Evolutionary conservation across 2,113 vertebrate species (phyloP).

Genomic region (Callocephalon fimbriatum): DNA sequence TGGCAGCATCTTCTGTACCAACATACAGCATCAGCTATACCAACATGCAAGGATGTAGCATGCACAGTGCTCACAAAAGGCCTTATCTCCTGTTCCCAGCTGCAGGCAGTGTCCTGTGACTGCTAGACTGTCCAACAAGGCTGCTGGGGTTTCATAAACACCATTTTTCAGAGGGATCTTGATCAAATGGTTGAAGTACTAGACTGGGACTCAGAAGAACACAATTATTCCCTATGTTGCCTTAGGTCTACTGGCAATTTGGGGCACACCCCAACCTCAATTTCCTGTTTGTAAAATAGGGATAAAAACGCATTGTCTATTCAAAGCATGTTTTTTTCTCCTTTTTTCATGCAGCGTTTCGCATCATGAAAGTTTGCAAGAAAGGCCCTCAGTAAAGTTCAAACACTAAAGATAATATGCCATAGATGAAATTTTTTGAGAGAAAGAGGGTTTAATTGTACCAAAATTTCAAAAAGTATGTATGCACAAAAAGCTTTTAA

Average conservation of each 20-base stretch:
- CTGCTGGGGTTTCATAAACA: neutral
- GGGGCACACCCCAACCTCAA: neutral
- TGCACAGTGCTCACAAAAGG: neutral
- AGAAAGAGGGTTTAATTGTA: neutral
- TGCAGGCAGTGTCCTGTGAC: neutral
- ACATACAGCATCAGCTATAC: neutral
- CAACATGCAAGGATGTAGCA: neutral
- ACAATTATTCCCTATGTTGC: neutral
- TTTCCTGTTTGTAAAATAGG: neutral
- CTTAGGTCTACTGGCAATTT: neutral
- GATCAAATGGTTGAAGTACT: neutral
- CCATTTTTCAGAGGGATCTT: neutral
- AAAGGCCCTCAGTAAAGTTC: neutral
- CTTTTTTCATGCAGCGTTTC: neutral
- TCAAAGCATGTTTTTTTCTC: neutral
- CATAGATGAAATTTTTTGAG: neutral
- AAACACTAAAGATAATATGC: neutral
- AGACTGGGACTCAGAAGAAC: neutral
- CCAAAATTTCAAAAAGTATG: conserved; percentile 1
- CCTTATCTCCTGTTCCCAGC: neutral
- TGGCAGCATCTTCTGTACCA: neutral
- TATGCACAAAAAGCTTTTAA: conserved; percentile 49
- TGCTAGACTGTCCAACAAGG: neutral
- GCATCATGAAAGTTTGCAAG: neutral
- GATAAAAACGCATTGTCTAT: neutral